Evolutionary conservation across 2,113 vertebrate species (phyloP).

Genomic region (Hyla sarda): DNA sequence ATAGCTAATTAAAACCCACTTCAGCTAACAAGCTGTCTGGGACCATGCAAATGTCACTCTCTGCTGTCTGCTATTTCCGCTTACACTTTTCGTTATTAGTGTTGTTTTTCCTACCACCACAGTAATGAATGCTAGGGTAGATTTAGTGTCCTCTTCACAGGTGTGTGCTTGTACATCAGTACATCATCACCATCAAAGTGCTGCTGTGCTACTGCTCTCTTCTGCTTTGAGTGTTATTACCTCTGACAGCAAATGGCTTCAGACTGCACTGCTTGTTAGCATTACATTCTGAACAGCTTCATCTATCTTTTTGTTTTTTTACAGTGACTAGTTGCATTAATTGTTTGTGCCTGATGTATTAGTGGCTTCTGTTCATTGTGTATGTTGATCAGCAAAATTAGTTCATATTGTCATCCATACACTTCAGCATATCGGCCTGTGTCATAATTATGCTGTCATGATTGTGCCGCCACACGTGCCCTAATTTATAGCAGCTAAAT

Average conservation of each 20-base stretch:
- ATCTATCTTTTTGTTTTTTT: conserved; percentile 83
- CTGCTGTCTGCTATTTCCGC: conserved; percentile 87
- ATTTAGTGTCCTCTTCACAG: conserved; percentile 79
- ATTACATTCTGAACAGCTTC: conserved; percentile 78
- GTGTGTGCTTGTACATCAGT: conserved; percentile 73
- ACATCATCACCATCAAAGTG: conserved; percentile 73
- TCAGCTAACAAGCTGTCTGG: conserved; percentile 98
- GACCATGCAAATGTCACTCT: conserved; percentile 91
- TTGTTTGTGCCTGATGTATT: conserved; percentile 80
- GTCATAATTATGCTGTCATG: conserved; percentile 86
- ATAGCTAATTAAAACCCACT: conserved; percentile 99
- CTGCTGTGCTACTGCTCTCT: conserved; percentile 73
- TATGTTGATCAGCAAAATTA: conserved; percentile 78
- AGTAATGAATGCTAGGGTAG: conserved; percentile 75
- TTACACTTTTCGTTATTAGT: conserved; percentile 85
- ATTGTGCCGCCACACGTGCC: conserved; percentile 79
- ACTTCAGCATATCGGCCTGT: conserved; percentile 81
- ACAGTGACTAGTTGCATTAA: conserved; percentile 82
- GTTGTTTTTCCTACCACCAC: conserved; percentile 79
- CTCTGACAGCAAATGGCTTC: conserved; percentile 82
- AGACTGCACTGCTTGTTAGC: conserved; percentile 79
- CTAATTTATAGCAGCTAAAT: conserved; percentile 86
- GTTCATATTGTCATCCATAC: conserved; percentile 81
- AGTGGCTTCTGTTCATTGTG: conserved; percentile 78
- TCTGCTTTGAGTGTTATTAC: conserved; percentile 80